These are phyloP conservation scores for Geotrypetes seraphini DNA, from an alignment of 2,797 vertebrate genomes.

Conservation along the genomic window DNA sequence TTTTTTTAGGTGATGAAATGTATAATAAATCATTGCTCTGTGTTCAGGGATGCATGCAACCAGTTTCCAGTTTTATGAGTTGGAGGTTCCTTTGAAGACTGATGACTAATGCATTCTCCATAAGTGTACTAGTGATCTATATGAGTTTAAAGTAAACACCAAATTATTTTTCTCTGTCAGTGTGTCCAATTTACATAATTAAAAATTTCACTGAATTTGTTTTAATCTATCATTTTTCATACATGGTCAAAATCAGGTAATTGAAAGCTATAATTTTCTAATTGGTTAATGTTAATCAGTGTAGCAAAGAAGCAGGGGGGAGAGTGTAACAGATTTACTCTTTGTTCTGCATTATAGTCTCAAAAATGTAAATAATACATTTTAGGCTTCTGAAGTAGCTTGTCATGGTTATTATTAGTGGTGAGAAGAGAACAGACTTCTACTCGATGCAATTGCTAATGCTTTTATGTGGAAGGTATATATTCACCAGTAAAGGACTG, in stretches of 20 bases:
- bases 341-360: neutral
- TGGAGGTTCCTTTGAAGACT: neutral
- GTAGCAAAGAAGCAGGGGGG: neutral
- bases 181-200: neutral
- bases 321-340: neutral
- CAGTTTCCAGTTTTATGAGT: neutral
- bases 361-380: neutral
- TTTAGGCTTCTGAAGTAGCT: neutral
- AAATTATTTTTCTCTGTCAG: neutral
- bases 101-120: neutral
- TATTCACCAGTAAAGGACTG: neutral
- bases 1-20: neutral
- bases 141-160: neutral
- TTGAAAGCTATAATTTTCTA: neutral
- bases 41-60: neutral
- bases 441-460: neutral
- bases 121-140: neutral
- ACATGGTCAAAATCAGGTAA: neutral
- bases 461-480: neutral
- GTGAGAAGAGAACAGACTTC: neutral
- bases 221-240: neutral
- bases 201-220: neutral
- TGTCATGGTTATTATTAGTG: neutral
- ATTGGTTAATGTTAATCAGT: slow-evolving; percentile 1
- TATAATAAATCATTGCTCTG: no score